Conservation (phyloP, 2,797 vertebrate species). For the Neomorphus geoffroyi region DNA sequence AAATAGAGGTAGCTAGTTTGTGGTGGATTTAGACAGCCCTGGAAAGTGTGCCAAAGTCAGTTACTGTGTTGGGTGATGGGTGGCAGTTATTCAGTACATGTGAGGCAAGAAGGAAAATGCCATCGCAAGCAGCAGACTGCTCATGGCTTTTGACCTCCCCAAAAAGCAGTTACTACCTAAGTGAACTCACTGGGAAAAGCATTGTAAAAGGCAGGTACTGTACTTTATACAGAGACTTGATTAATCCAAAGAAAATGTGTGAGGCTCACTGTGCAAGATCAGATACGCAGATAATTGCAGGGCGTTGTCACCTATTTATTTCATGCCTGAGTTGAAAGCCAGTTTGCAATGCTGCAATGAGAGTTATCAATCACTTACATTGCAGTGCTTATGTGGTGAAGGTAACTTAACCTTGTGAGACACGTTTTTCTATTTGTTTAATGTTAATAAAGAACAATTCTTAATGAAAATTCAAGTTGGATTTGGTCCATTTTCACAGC, state of each 20-base stretch:
- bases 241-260: background rate
- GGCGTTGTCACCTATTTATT: background rate
- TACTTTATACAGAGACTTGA: background rate
- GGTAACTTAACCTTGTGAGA: background rate
- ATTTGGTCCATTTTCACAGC: background rate
- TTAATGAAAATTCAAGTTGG: background rate
- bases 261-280: background rate
- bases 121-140: background rate
- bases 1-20: background rate
- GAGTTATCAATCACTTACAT: background rate
- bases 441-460: constrained; percentile 53
- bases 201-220: constrained; percentile 25
- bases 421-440: background rate
- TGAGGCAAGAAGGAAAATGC: background rate
- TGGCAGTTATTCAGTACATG: background rate
- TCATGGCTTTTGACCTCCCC: background rate
- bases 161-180: background rate
- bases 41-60: background rate
- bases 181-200: background rate
- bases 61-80: background rate
- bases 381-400: background rate
- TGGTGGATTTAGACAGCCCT: background rate
- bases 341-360: background rate
- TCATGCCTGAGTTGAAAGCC: background rate
- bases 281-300: background rate